Conservation (phyloP, 2,113 vertebrate genomes). For the Pseudopodoces humilis region DNA sequence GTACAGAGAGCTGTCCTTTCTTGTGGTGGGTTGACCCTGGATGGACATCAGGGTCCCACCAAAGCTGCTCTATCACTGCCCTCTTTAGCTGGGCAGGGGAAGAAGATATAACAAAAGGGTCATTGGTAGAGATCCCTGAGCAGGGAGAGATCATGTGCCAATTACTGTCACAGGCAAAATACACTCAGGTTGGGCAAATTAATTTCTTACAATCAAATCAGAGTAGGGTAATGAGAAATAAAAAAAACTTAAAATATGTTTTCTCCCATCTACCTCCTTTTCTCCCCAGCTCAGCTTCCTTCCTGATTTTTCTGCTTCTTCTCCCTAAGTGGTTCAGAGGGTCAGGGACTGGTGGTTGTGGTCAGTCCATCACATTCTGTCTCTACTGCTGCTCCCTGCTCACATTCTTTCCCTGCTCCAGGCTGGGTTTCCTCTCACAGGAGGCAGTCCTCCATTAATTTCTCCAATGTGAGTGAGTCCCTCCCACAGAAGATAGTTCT, state of each 20-base stretch:
- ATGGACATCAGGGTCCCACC: background rate
- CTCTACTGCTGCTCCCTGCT: background rate
- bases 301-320: background rate
- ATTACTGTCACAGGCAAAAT: background rate
- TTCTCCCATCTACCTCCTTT: background rate
- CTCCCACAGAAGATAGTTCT: background rate
- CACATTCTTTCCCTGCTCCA: background rate
- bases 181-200: background rate
- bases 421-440: rapidly evolving
- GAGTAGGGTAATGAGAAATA: background rate
- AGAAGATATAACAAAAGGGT: background rate
- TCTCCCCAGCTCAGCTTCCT: background rate
- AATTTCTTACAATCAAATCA: background rate
- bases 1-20: background rate
- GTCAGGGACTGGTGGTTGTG: background rate
- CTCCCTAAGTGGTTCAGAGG: rapidly evolving
- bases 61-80: background rate
- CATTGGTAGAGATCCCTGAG: rapidly evolving
- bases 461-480: background rate
- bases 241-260: background rate
- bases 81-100: background rate
- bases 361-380: background rate
- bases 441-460: background rate
- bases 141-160: background rate
- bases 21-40: background rate